These are phyloP conservation scores for Falco berigora DNA, from an alignment of 2,797 vertebrate species.

Conservation along the genomic window DNA sequence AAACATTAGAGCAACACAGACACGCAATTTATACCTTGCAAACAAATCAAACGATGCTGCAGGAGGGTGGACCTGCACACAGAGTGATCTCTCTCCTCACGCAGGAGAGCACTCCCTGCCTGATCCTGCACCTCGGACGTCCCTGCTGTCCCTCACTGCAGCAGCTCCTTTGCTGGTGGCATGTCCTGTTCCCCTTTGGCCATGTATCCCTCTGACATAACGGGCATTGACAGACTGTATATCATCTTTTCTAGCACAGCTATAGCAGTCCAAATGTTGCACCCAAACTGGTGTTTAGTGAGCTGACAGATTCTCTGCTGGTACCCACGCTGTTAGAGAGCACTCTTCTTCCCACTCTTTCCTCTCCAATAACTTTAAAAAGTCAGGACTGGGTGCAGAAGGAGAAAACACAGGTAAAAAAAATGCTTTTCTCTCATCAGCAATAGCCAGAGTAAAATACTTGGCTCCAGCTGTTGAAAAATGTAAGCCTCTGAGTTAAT, in stretches of 20 bases:
- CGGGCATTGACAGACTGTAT: neutral
- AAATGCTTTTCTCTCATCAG: neutral
- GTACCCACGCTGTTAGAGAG: neutral
- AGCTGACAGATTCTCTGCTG: neutral
- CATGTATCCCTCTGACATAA: neutral
- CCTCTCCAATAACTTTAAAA: neutral
- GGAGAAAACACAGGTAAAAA: neutral
- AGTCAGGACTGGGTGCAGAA: neutral
- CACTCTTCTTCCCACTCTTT: neutral
- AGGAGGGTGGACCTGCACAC: fast-evolving
- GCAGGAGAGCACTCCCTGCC: neutral
- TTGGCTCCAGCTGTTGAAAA: neutral
- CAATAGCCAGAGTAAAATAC: neutral
- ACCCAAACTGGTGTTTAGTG: neutral
- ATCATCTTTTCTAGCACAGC: neutral
- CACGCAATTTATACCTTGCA: neutral
- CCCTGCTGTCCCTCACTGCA: neutral
- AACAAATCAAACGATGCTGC: neutral
- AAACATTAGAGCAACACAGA: neutral
- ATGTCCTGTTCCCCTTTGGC: neutral
- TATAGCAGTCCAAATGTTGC: neutral
- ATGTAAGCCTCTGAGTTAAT: neutral
- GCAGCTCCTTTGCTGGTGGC: neutral
- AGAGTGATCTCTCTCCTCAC: neutral
- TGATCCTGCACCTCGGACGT: fast-evolving